Percentiles rank a stretch among this genome's conserved stretches.
Conservation (phyloP, 2,113 vertebrate genomes). For the Ictalurus punctatus region DNA sequence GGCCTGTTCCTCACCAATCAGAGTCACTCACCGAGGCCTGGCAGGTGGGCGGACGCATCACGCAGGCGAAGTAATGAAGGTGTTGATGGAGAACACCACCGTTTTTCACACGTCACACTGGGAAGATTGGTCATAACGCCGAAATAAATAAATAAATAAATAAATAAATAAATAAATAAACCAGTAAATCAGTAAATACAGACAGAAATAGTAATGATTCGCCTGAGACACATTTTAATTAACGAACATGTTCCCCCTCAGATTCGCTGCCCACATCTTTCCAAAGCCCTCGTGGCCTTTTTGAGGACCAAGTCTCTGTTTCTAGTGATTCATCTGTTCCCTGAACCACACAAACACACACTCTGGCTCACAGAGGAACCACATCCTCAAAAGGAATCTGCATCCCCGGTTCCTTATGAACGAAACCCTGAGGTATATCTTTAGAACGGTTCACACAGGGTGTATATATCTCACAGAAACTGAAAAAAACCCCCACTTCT, state of each 20-base stretch:
- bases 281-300: conserved; percentile 34
- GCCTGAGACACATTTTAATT: conserved; percentile 45
- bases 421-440: neutral
- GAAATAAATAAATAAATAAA: conserved; percentile 9
- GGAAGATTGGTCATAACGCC: conserved; percentile 58
- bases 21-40: conserved; percentile 58
- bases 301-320: conserved; percentile 34
- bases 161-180: conserved; percentile 10
- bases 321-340: conserved; percentile 37
- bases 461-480: neutral
- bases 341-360: conserved; percentile 25
- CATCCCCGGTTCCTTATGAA: conserved; percentile 1
- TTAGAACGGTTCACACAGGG: neutral
- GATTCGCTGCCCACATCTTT: conserved; percentile 39
- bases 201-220: conserved; percentile 50
- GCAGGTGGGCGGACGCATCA: conserved; percentile 58
- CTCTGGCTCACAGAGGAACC: conserved; percentile 22
- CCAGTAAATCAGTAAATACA: conserved; percentile 41
- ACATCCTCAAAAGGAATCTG: conserved; percentile 28
- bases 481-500: neutral
- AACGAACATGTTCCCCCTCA: conserved; percentile 38
- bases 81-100: conserved; percentile 59
- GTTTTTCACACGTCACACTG: conserved; percentile 59
- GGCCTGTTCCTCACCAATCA: conserved; percentile 60
- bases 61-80: conserved; percentile 59